Base-by-base conservation (phyloP, 2,888 invertebrate genomes). In the Campoplex capitator region DNA sequence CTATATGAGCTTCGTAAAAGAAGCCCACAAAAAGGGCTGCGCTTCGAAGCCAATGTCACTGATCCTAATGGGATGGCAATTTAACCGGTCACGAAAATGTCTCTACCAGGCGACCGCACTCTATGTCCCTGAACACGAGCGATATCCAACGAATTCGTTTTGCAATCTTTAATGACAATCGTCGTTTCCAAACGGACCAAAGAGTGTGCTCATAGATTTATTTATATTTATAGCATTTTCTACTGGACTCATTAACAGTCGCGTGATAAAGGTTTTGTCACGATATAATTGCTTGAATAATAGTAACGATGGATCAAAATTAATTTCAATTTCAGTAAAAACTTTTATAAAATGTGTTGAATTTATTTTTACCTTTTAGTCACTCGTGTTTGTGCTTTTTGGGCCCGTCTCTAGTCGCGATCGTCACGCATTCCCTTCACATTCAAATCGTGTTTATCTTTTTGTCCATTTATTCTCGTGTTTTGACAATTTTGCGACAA, bases 11-110 rank as follows among this genome's bases (percentile, higher is more conserved):
- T 84, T 87, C 84, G 78, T 76, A 79, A 83, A 87, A 85, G 78
- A 76, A 83, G 76, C 70, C 35, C 11, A 74, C n/a, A 51, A 76
- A 56, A 70, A 42, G 42, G 75, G 68, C 73, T 81, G 54, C 77
- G 51, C 38, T 76, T 23, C 32, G 58, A 62, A 62, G 35, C 68
- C 62, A 75, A 48, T 78, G 84, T 83, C 84, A 87, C 84, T 82
- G 79, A 85, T 75, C 84, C 87, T 91, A 91, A 91, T 91, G 88
- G 90, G 89, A 90, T 90, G 84, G 89, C 90, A 90, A 91, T 91
- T 90, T 90, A 91, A 90, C 90, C 86, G 88, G 89, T 91, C 90
- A 91, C 86, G 90, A 87, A 89, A 90, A 88, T 85, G 90, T 91
- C 89, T 88, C 89, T 85, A 82, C 89, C 83, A 89, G 86, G 87